Percentiles rank a stretch among this genome's conserved stretches.
phyloP scores from a whole-genome alignment of 2,888 invertebrate genomes.

The Himalopsyche kuldschensis region DNA sequence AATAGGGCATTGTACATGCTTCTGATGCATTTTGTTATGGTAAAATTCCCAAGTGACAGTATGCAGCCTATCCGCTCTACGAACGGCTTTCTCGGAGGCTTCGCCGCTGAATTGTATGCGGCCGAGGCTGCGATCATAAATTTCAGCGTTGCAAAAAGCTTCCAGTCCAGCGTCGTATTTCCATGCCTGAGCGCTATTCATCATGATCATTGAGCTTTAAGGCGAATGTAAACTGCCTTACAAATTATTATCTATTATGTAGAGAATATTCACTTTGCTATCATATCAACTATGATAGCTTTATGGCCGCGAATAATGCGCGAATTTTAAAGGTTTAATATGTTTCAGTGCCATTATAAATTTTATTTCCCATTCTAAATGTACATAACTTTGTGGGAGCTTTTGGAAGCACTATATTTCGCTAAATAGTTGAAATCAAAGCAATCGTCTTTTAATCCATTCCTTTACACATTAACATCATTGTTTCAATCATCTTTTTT shows the following conservation, averaged over 20 bases:
- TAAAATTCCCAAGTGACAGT: not conserved
- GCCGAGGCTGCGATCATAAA: not conserved
- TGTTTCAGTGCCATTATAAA: no score
- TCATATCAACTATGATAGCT: no score
- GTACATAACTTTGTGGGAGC: no score
- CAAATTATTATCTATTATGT: not conserved
- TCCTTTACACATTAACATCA: no score
- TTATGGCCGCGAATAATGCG: no score
- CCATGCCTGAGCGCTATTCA: not conserved
- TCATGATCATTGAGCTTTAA: not conserved
- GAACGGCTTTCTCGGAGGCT: not conserved
- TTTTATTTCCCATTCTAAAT: no score
- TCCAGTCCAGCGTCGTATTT: not conserved
- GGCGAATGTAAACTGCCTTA: not conserved
- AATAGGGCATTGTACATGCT: not conserved
- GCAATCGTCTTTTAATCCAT: no score
- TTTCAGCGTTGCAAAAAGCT: not conserved
- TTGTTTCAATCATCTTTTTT: no score
- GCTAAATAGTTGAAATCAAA: no score
- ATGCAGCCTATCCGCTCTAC: not conserved
- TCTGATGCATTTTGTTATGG: not conserved
- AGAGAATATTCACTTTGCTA: no score
- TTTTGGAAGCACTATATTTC: no score
- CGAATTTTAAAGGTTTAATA: no score
- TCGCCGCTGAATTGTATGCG: not conserved